Conservation (phyloP, 2,888 invertebrate species). For the Pelosia muscerda region DNA sequence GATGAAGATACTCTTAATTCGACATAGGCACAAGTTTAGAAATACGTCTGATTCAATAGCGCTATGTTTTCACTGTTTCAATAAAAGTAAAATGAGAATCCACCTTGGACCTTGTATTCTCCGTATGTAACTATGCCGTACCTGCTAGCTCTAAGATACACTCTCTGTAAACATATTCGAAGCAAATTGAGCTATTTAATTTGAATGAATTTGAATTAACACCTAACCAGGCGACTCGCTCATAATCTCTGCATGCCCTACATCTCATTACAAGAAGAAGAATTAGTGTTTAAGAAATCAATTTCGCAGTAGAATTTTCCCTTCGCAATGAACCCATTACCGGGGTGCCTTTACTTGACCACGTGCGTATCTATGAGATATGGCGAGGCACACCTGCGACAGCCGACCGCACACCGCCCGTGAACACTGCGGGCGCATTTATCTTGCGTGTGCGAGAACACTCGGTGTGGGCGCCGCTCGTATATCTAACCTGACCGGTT, state of each 20-base stretch:
- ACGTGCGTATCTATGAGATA: conserved; percentile 49
- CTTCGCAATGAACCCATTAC: conserved; percentile 36
- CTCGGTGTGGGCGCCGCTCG: conserved; percentile 36
- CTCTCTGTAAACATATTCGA: no score
- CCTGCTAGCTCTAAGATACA: no score
- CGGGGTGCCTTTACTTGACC: conserved; percentile 36
- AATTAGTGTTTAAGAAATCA: conserved; percentile 18
- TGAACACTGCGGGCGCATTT: conserved; percentile 53
- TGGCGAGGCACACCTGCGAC: conserved; percentile 57
- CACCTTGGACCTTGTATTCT: no score
- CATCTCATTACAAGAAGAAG: neutral
- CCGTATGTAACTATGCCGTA: no score
- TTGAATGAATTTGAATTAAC: no score
- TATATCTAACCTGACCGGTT: conserved; percentile 29
- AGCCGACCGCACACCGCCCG: conserved; percentile 40
- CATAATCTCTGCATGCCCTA: neutral
- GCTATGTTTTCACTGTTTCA: no score
- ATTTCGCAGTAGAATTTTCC: conserved; percentile 29
- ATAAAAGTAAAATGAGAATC: no score
- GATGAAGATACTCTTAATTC: neutral
- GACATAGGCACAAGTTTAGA: neutral
- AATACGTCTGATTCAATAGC: neutral
- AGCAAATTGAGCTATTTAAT: no score
- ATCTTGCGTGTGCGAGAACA: conserved; percentile 61
- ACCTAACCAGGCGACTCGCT: no score